phyloP scores from a whole-genome alignment of 2,797 vertebrate species.

The Diplodus puntazzo region DNA sequence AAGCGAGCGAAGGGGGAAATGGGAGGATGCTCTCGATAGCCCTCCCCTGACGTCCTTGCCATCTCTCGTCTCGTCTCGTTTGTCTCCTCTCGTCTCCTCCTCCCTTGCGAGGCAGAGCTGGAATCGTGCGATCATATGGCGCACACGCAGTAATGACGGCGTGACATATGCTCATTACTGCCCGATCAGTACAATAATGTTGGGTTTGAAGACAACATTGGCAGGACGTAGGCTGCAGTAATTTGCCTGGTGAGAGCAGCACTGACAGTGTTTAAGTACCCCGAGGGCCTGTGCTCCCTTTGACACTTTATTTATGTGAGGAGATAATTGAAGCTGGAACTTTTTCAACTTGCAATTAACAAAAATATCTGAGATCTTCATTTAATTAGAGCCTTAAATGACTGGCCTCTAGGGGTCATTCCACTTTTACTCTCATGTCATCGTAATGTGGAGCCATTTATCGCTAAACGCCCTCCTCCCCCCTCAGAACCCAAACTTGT shows the following conservation, averaged over 20 bases:
- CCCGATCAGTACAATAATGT: conserved; percentile 4
- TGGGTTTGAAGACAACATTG: conserved; percentile 22
- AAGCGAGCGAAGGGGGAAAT: conserved; percentile 2
- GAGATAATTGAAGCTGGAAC: conserved; percentile 35
- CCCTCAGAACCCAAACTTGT: conserved; percentile 17
- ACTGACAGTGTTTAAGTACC: conserved; percentile 18
- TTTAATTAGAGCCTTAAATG: conserved; percentile 55
- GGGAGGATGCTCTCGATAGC: conserved; percentile 22
- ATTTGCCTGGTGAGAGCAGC: conserved; percentile 28
- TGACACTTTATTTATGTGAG: conserved; percentile 39
- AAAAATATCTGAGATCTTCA: conserved; percentile 46
- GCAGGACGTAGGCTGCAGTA: conserved; percentile 21
- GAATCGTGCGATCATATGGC: neutral
- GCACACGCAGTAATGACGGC: neutral
- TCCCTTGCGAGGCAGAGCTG: neutral
- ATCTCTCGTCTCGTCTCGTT: neutral
- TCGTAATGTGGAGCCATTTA: conserved; percentile 35
- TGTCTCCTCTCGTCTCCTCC: neutral
- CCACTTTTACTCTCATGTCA: conserved; percentile 6
- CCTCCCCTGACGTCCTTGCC: conserved; percentile 21
- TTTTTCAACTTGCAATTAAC: conserved; percentile 49
- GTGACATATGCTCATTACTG: conserved; percentile 1
- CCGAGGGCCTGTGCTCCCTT: conserved; percentile 37
- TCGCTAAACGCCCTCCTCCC: conserved; percentile 7
- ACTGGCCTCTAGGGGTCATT: conserved; percentile 27